phyloP scores from a whole-genome alignment of 2,888 invertebrate genomes.

The Pachliopta kotzebuea region DNA sequence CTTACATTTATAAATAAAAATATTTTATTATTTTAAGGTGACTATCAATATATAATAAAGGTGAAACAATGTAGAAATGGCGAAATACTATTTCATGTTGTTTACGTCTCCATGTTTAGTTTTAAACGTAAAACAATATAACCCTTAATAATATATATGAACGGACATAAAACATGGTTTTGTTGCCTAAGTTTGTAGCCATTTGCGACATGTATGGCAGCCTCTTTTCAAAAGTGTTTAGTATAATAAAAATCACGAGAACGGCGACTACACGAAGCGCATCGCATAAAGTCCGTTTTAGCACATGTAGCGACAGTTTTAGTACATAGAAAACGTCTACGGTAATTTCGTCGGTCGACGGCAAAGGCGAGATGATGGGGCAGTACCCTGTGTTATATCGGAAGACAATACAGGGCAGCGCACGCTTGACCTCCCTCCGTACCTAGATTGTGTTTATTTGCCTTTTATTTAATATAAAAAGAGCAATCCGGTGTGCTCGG shows the following conservation, averaged over 20 bases:
- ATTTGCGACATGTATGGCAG: background rate
- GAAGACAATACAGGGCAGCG: constrained; percentile 62
- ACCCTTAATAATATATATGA: background rate
- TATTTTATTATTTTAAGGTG: no score
- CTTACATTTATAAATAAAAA: no score
- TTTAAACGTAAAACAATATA: background rate
- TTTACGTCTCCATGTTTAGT: background rate
- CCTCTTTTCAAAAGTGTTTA: background rate
- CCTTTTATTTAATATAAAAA: constrained; percentile 67
- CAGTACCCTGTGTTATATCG: constrained; percentile 42
- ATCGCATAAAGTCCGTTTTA: constrained; percentile 7
- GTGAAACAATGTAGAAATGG: background rate
- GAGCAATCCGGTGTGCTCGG: constrained; percentile 41
- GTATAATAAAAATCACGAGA: constrained; percentile 1
- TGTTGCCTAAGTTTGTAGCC: background rate
- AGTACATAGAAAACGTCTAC: constrained; percentile 48
- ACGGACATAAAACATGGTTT: background rate
- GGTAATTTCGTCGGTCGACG: constrained; percentile 34
- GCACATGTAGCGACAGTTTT: constrained; percentile 54
- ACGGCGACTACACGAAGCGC: background rate
- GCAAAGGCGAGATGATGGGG: constrained; percentile 41
- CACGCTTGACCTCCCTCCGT: constrained; percentile 58
- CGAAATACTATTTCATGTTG: background rate
- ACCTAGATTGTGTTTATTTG: constrained; percentile 58
- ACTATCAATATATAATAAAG: no score